Evolutionary conservation across 1,140 invertebrate genomes (phyloP).

Genomic region (Lysiphlebus fabarum): DNA sequence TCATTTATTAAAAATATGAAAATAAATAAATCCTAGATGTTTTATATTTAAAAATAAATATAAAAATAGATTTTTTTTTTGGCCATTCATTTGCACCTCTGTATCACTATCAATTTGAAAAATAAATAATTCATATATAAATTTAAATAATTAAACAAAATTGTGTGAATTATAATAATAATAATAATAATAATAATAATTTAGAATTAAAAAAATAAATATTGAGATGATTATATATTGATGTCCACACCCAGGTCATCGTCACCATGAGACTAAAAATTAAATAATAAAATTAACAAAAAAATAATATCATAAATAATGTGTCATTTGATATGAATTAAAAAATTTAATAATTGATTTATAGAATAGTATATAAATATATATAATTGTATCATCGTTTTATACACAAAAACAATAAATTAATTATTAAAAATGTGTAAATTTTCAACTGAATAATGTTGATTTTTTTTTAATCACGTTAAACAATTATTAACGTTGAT

Average conservation of each 20-base stretch:
- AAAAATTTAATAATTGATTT: slow-evolving; percentile 28
- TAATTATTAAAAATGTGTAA: too few species aligned
- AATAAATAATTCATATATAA: neutral
- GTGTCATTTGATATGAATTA: slow-evolving; percentile 55
- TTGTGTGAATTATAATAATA: slow-evolving; percentile 24
- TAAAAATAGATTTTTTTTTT: slow-evolving; percentile 22
- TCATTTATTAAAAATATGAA: neutral
- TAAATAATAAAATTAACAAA: slow-evolving; percentile 54
- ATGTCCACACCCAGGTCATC: slow-evolving; percentile 43
- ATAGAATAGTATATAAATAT: neutral
- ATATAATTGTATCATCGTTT: slow-evolving; percentile 51
- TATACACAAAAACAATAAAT: slow-evolving; percentile 47
- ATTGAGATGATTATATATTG: slow-evolving; percentile 48
- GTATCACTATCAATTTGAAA: slow-evolving; percentile 33
- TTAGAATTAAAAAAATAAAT: slow-evolving; percentile 25
- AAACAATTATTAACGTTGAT: too few species aligned
- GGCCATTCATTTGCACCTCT: slow-evolving; percentile 46
- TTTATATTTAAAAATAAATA: slow-evolving; percentile 11
- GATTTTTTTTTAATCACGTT: too few species aligned
- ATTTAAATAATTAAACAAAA: slow-evolving; percentile 15
- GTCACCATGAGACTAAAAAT: slow-evolving; percentile 50
- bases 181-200: slow-evolving; percentile 26
- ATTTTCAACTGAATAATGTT: too few species aligned
- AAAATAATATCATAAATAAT: slow-evolving; percentile 25
- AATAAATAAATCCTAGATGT: slow-evolving; percentile 11